Evolutionary conservation across 2,888 invertebrate genomes (phyloP), one percentile per base, ranked within the genome.

Genomic region (Synanthedon formicaeformis): DNA sequence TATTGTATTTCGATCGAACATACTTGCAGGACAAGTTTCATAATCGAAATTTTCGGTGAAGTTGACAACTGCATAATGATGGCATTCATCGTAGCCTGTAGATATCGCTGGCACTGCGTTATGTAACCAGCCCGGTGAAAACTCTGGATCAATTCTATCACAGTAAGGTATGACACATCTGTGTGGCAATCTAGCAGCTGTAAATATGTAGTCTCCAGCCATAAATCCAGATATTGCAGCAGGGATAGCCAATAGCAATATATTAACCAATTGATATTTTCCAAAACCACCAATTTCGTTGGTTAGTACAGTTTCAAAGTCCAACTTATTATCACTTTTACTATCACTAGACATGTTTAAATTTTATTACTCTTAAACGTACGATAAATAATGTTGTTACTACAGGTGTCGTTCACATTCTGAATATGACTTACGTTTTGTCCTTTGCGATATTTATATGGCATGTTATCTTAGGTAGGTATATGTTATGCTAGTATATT

Each of bases 141-240:
- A 82, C 58, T 74, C 73, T 48, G 78, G 75, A 50, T 61, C 55
- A 6, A 62, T 57, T 51, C 63, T 69, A 51, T 84, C 84, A 60
- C 84, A 84, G 34, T 34, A 34, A 13, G 82, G 71, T 56, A 84
- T 64, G 10, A 63, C 60, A 64, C 84, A 84, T 50, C 84, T 67
- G 57, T 76, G 69, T 8, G 82, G 81, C 45, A 84, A 66, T 57
- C 61, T 75, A n/a, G 77, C 80, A 12, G 77, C 78, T 41, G 84
- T 81, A 57, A 84, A 84, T 64, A 84, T 71, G 53, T 83, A 84
- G 54, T 84, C 84, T 40, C 75, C 78, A 41, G 82, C 81, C 77
- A 82, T 77, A 56, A 75, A 80, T 27, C 77, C 84, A 51, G 78
- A 78, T 23, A 75, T 65, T 8, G 73, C 71, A 2, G 78, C 71